These are phyloP conservation scores for Australoheros scitulus DNA, from an alignment of 2,113 vertebrate species.

Conservation along the genomic window DNA sequence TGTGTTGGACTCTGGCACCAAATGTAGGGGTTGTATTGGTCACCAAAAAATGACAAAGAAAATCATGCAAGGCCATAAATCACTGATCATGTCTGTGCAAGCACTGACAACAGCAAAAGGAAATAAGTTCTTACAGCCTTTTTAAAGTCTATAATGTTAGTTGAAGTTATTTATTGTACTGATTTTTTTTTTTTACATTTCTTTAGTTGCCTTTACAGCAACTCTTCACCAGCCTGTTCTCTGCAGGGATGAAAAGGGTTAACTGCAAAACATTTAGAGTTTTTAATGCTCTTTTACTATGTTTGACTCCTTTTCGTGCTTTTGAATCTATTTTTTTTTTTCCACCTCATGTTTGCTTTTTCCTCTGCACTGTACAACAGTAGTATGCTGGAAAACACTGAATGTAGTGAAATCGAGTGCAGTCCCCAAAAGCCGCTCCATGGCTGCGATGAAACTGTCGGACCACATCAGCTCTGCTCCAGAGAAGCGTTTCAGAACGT, in stretches of 20 bases:
- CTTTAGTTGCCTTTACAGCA: neutral
- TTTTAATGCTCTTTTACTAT: neutral
- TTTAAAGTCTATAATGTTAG: neutral
- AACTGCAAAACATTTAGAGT: neutral
- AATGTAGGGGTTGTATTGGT: too few species aligned
- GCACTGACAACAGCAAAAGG: neutral
- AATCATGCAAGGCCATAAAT: too few species aligned
- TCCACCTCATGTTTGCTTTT: neutral
- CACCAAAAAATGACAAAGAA: neutral
- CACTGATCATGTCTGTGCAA: too few species aligned
- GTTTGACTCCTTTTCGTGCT: neutral
- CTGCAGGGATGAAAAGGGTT: neutral
- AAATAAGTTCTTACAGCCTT: neutral
- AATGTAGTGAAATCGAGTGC: neutral
- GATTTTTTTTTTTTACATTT: neutral
- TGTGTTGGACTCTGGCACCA: neutral
- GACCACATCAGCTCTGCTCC: neutral
- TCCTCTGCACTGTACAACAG: neutral
- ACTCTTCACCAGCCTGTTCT: neutral
- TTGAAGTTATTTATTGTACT: neutral
- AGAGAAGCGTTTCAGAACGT: neutral
- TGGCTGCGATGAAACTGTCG: neutral
- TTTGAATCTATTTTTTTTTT: neutral
- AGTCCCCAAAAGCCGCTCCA: neutral
- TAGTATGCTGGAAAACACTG: neutral